Percentiles rank a stretch among this genome's conserved stretches.
These are phyloP conservation scores for Gadopsis marmoratus DNA, from an alignment of 2,797 vertebrate species.

Conservation along the genomic window DNA sequence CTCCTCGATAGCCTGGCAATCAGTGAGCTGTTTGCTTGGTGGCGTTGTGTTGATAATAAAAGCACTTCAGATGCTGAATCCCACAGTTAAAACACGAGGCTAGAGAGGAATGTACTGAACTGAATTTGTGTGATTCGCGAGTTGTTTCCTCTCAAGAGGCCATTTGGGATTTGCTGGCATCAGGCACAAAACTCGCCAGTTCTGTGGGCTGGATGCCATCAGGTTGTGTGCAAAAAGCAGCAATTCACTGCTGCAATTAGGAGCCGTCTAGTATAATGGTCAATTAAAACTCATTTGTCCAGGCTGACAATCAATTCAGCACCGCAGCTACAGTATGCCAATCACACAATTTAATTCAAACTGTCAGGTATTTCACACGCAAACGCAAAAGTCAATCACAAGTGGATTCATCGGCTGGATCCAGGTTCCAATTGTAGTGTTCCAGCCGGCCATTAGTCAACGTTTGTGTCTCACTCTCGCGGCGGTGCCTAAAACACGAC, in stretches of 20 bases:
- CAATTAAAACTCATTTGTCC: slow-evolving; percentile 37
- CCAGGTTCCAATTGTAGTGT: neutral
- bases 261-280: neutral
- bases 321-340: neutral
- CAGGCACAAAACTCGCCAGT: slow-evolving; percentile 3
- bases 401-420: neutral
- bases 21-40: neutral
- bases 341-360: slow-evolving; percentile 11
- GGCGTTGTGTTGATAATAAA: neutral
- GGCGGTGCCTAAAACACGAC: neutral
- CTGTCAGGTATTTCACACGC: slow-evolving; percentile 18
- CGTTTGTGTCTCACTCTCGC: neutral
- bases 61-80: neutral
- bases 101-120: neutral
- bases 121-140: slow-evolving; percentile 33
- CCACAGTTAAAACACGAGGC: neutral
- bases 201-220: slow-evolving; percentile 24
- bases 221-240: slow-evolving; percentile 26
- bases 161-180: slow-evolving; percentile 21
- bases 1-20: slow-evolving; percentile 14
- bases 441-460: neutral
- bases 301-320: slow-evolving; percentile 1
- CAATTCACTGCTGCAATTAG: slow-evolving; percentile 36
- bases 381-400: slow-evolving; percentile 3
- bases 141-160: slow-evolving; percentile 26